Base-by-base conservation (phyloP, 2,113 vertebrate species). In the Heterocephalus glaber region DNA sequence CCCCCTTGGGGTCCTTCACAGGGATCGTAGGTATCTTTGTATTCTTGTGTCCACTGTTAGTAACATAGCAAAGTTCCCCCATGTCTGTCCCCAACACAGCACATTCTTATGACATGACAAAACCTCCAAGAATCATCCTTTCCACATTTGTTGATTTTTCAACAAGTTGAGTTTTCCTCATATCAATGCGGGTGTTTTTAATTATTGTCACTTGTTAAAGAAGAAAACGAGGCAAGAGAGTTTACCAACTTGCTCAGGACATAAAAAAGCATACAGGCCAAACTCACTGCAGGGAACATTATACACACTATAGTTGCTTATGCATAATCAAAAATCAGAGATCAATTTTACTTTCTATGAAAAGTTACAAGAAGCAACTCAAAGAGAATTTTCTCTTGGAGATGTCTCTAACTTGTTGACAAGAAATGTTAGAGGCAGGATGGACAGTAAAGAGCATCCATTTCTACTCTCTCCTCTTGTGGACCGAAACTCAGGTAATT, bases 21-120 rank as follows among this genome's bases (percentile, higher is more conserved):
- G 84, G 86, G 74, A 41, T 17, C 49, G 91, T 5, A 24, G 60
- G 38, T 16, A 12, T 52, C 61, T 79, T 8, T 63, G 38, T 26
- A 33, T 68, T 24, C n/a, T 20, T 44, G 9, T 22, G 13, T 26
- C n/a, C 35, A 44, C 83, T 49, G 28, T 54, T 44, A 70, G 92
- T n/a, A n/a, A n/a, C n/a, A n/a, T 49, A 81, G 65, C 22, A 49
- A 49, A 49, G 47, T 52, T 88, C 88, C 90, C 86, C 49, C 33
- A 63, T 65, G n/a, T 90, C 54, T 26, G 44, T 88, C 92, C 94
- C 85, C 52, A 89, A 84, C 81, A 89, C 56, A 91, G 94, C 66
- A 86, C 95, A 87, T 97, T 97, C 96, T 96, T 95, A 66, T 13
- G 72, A 93, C 33, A 22, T 93, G 96, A 92, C 96, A 82, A 58